Evolutionary conservation across 2,888 invertebrate genomes (phyloP).

Genomic region (Cheilosia soror): DNA sequence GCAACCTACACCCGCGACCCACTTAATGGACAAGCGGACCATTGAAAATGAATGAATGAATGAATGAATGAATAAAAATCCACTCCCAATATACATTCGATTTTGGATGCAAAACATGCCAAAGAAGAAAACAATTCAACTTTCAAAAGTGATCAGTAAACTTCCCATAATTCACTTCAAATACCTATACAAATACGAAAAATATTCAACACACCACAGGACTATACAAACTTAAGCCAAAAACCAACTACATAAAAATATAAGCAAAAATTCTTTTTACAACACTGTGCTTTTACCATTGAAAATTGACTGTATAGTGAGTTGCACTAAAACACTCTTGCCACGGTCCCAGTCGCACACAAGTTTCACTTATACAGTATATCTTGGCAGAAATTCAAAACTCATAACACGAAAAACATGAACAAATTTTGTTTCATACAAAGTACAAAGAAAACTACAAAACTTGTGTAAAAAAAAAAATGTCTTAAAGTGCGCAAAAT

Average conservation of each 20-base stretch:
- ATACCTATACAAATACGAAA: not conserved
- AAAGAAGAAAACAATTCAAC: too few relatives aligned
- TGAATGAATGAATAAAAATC: too few relatives aligned
- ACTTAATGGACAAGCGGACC: too few relatives aligned
- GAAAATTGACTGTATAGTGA: not conserved
- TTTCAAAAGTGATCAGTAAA: not conserved
- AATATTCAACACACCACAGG: not conserved
- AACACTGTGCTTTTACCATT: not conserved
- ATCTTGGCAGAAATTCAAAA: slow-evolving; percentile 45
- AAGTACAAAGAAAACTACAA: not conserved
- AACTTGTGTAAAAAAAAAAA: slow-evolving; percentile 2
- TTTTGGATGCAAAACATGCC: too few relatives aligned
- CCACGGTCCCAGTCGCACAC: not conserved
- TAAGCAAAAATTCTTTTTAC: not conserved
- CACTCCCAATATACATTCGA: too few relatives aligned
- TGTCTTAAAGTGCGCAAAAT: slow-evolving; percentile 47
- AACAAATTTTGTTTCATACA: slow-evolving; percentile 5
- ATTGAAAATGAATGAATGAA: too few relatives aligned
- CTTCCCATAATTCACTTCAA: not conserved
- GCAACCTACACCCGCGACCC: too few relatives aligned
- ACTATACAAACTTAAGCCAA: not conserved
- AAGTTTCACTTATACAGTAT: slow-evolving; percentile 1
- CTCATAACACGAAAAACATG: slow-evolving; percentile 33
- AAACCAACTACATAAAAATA: not conserved
- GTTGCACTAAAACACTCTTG: slow-evolving; percentile 33